A percentile compares a stretch with the other conserved stretches of the same genome.
These are phyloP conservation scores for Parnassius apollo DNA, from an alignment of 2,888 invertebrate genomes.

Conservation along the genomic window DNA sequence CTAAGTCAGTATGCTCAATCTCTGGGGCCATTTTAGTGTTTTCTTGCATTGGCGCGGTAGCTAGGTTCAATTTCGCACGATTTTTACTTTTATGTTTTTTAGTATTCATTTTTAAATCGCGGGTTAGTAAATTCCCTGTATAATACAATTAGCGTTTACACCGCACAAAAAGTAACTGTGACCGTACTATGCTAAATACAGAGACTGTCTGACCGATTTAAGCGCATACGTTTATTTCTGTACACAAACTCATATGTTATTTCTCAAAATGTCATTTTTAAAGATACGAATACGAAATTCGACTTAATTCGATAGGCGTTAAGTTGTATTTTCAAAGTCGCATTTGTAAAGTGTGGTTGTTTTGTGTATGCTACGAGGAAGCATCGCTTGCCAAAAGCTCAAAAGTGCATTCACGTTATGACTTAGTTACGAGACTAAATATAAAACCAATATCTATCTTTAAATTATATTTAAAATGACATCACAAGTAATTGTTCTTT, in stretches of 20 bases:
- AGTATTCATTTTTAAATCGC: conserved; percentile 51
- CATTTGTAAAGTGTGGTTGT: conserved; percentile 4
- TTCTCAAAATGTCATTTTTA: conserved; percentile 63
- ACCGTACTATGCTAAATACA: conserved; percentile 63
- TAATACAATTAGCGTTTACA: conserved; percentile 22
- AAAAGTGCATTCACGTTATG: conserved; percentile 44
- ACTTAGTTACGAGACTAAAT: conserved; percentile 39
- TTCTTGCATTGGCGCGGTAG: conserved; percentile 30
- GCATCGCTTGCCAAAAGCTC: conserved; percentile 51
- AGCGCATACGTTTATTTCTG: conserved; percentile 60
- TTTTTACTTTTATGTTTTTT: conserved; percentile 70
- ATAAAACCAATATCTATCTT: conserved; percentile 30
- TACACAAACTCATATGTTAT: conserved; percentile 56
- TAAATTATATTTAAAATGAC: too few species aligned
- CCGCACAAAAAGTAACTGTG: conserved; percentile 37
- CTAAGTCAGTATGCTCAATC: conserved; percentile 21
- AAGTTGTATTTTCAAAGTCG: conserved; percentile 19
- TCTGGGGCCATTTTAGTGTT: conserved; percentile 14
- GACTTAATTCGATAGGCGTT: conserved; percentile 11
- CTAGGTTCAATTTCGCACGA: conserved; percentile 42
- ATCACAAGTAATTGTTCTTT: too few species aligned
- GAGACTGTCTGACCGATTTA: conserved; percentile 66
- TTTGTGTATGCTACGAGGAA: conserved; percentile 45
- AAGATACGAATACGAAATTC: conserved; percentile 8
- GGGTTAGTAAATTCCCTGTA: neutral